Conservation (phyloP, 2,888 invertebrate species). For the Caenorhabditis angaria region DNA sequence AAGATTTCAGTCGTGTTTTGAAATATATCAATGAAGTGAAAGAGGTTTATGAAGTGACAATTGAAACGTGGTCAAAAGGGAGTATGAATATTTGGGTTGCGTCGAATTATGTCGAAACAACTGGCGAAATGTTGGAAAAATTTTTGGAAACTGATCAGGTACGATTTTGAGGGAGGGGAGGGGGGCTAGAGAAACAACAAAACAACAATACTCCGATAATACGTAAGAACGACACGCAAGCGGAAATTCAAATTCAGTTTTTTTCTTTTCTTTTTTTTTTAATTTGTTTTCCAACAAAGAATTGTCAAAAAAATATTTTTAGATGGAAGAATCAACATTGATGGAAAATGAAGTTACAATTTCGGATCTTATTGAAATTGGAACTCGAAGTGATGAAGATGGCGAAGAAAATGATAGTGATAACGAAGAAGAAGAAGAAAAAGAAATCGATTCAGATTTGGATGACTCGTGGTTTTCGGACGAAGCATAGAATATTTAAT, state of each 20-base stretch:
- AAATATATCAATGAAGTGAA: neutral
- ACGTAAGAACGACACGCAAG: too few relatives aligned
- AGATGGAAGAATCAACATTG: neutral
- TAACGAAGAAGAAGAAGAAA: neutral
- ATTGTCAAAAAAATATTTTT: neutral
- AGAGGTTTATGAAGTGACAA: neutral
- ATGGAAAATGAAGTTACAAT: neutral
- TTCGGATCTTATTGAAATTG: neutral
- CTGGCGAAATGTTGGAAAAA: neutral
- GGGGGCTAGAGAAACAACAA: too few relatives aligned
- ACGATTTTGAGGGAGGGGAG: neutral
- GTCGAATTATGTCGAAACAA: neutral
- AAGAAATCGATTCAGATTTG: neutral
- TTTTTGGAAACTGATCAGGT: neutral
- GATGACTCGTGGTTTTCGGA: too few relatives aligned
- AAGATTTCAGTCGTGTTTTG: neutral
- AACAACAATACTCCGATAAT: too few relatives aligned
- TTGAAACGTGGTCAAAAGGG: neutral
- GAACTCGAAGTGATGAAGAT: too few relatives aligned
- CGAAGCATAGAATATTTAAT: too few relatives aligned
- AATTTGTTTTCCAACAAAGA: too few relatives aligned
- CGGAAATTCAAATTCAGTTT: too few relatives aligned
- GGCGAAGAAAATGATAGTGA: neutral
- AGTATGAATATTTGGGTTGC: neutral
- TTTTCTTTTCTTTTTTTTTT: too few relatives aligned